phyloP scores from a whole-genome alignment of 2,113 vertebrate species.

The Trichechus manatus region DNA sequence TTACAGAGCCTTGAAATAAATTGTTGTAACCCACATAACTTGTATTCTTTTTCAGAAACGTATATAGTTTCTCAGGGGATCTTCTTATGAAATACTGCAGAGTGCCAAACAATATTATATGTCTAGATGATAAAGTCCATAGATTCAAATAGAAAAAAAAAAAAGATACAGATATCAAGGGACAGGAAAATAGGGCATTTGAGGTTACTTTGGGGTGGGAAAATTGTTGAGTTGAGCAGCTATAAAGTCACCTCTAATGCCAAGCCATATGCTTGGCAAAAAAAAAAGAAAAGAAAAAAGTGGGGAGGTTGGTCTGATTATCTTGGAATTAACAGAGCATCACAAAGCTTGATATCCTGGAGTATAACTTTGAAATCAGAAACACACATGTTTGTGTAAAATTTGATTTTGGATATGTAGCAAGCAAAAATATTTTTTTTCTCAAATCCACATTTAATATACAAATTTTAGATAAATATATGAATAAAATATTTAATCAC shows the following conservation, averaged over 20 bases:
- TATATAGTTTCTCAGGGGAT: slow-evolving; percentile 59
- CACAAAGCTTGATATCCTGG: not conserved
- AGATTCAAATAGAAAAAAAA: not conserved
- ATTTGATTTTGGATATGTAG: not conserved
- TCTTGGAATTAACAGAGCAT: not conserved
- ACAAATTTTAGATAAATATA: not conserved
- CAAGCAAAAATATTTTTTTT: not conserved
- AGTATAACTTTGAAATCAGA: slow-evolving; percentile 12
- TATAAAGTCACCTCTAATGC: not conserved
- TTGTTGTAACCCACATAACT: slow-evolving; percentile 53
- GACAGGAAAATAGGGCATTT: not conserved
- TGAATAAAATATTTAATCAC: not conserved
- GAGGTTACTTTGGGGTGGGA: not conserved
- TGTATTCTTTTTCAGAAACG: slow-evolving; percentile 58
- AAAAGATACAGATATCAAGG: not conserved
- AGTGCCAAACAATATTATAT: not conserved
- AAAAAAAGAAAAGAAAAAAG: not conserved
- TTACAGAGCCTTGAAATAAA: slow-evolving; percentile 56
- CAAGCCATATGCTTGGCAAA: not conserved
- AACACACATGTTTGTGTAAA: not conserved
- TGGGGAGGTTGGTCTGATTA: not conserved
- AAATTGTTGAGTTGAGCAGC: not conserved
- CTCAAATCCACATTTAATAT: not conserved
- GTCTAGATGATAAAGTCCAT: slow-evolving; percentile 8
- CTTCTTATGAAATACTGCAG: slow-evolving; percentile 13